Conservation (phyloP, 2,888 invertebrate species). For the Apodemia zela region DNA sequence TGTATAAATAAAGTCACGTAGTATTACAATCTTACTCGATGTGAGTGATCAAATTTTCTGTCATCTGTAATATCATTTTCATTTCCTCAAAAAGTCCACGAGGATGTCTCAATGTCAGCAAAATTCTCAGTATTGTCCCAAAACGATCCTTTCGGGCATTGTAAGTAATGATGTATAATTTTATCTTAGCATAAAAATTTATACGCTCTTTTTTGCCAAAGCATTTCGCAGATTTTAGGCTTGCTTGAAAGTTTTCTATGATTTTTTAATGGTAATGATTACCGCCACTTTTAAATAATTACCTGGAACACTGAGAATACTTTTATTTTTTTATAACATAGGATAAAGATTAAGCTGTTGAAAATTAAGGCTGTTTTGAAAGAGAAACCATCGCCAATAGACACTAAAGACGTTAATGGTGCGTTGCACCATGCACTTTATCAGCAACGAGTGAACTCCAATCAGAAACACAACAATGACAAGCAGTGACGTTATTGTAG, state of each 20-base stretch:
- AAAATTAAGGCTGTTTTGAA: too few species aligned
- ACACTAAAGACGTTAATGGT: too few species aligned
- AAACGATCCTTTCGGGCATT: conserved; percentile 2
- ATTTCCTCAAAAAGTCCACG: conserved; percentile 5
- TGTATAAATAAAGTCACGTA: background rate
- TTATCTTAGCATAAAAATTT: conserved; percentile 9
- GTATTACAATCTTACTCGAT: background rate
- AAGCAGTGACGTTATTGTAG: too few species aligned
- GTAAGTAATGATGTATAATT: conserved; percentile 15
- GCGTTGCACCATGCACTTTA: too few species aligned
- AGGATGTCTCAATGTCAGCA: conserved; percentile 10
- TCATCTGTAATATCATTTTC: background rate
- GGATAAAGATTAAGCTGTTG: too few species aligned
- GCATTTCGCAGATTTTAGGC: background rate
- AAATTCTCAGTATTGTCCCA: background rate
- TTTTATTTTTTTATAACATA: too few species aligned
- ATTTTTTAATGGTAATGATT: too few species aligned
- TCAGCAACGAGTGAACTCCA: too few species aligned
- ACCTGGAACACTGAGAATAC: too few species aligned
- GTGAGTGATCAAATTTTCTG: background rate
- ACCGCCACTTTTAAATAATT: too few species aligned
- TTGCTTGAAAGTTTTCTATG: background rate
- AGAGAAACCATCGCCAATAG: too few species aligned
- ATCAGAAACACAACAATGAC: too few species aligned
- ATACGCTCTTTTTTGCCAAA: background rate